Base-by-base conservation (phyloP, 2,888 invertebrate genomes). In the Melanostoma mellinum region DNA sequence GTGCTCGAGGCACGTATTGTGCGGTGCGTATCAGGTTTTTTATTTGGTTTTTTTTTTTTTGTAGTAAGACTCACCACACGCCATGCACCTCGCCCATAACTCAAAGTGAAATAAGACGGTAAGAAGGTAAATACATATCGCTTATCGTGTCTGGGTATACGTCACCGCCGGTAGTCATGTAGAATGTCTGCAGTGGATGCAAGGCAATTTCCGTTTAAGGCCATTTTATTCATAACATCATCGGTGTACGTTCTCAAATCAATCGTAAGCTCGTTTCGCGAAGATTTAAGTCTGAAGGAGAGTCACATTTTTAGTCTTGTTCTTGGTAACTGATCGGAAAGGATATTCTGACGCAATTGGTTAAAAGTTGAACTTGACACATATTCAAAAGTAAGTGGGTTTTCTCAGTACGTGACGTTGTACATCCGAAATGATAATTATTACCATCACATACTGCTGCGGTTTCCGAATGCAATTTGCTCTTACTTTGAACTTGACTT, bases 311-410 rank as follows among this genome's bases (percentile, higher is more conserved):
- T 50, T 8, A 30, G 6, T 32, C 52, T 32, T 1, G 10, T 36
- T 53, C 63, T 38, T 30, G 32, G 32, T 60, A 60, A 72, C 48
- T 20, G 53, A 78, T 78, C 44, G 4, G 35, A 52, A 75, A 65
- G 78, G 78, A 78, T n/a, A 8, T 38, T 40, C 40, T 61, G 38
- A 10, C 20, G 52, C 8, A 65, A 78, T 46, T 52, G 58, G 9
- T 67, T 44, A 52, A 44, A 65, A 65, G 52, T 46, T 78, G 78
- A 78, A 78, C 78, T 78, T 78, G 78, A 72, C 78, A 72, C 48
- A 78, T 67, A 78, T 72, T 65, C 38, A 50, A 56, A 20, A 33
- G 52, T 52, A 53, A 32, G 58, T 44, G 56, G 38, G 36, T 10
- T 52, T 58, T 42, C 10, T 60, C 36, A 33, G 40, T 78, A 78